Evolutionary conservation across 2,888 invertebrate genomes (phyloP), one percentile per base, ranked within the genome.

Genomic region (Artemia sinica): DNA sequence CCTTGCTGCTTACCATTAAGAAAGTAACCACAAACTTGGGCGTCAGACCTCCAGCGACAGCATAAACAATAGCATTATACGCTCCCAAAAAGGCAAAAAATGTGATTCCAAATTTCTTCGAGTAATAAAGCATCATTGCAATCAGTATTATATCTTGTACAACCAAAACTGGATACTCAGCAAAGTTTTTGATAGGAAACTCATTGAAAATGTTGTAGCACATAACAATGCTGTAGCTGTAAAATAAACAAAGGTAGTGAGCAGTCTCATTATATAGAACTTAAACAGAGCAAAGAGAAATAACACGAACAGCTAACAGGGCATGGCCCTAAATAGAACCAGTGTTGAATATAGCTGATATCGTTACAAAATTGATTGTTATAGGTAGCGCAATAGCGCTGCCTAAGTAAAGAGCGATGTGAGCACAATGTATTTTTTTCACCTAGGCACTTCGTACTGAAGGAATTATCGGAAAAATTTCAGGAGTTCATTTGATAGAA

Each of bases 161-260:
- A 70, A 91, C 77, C 72, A 91, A 84, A 66, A 90, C 84, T 0
- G 89, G 89, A 77, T 91, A 91, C 75, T 91, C 91, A 82, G 91
- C 78, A 74, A 89, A 91, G 0, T 89, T 87, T 72, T 89, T 79
- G 11, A 88, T 73, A 12, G 85, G 82, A 76, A 91, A 90, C 12
- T 81, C 81, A 76, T 86, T 88, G 50, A 83, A 82, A 73, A 82
- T 88, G 77, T 90, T 91, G 78, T 91, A 91, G 49, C 88, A 83
- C 69, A 87, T 83, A 82, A 86, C 87, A 72, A 89, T 84, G 3
- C 89, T 84, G 74, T 88, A 90, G 74, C 90, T 90, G 80, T 74
- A 85, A 81, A 75, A 74, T 28, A 28, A 28, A 28, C 28, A 28
- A 28, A 28, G 28, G 28, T 28, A n/a, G n/a, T n/a, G 28, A 28